A percentile compares a stretch with the other conserved stretches of the same genome.
Conservation (phyloP, 2,797 vertebrate genomes). For the Ctenopoma multispine region DNA sequence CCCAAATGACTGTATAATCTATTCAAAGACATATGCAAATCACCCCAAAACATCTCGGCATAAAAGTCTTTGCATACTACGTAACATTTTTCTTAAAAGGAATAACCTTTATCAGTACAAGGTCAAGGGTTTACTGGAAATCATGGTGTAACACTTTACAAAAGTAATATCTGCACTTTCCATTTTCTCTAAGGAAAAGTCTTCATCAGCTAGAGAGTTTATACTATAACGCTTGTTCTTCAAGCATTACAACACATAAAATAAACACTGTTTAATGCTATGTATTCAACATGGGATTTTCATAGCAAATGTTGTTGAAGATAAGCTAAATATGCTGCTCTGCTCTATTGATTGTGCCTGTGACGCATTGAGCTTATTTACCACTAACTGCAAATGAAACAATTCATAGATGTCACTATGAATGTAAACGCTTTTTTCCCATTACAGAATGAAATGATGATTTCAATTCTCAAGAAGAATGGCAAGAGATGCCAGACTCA, state of each 20-base stretch:
- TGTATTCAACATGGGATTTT: slow-evolving; percentile 39
- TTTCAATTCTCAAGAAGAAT: too few species aligned
- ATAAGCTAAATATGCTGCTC: slow-evolving; percentile 28
- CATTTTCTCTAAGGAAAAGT: slow-evolving; percentile 41
- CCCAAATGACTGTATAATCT: slow-evolving; percentile 45
- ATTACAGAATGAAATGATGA: too few species aligned
- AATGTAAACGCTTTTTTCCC: too few species aligned
- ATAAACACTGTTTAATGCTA: neutral
- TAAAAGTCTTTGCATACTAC: neutral
- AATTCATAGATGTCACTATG: neutral
- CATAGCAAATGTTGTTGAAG: slow-evolving; percentile 1
- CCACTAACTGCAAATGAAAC: slow-evolving; percentile 5
- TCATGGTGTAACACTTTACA: neutral
- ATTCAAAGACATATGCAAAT: slow-evolving; percentile 45
- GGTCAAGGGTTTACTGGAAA: neutral
- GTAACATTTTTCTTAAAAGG: neutral
- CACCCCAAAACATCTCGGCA: slow-evolving; percentile 17
- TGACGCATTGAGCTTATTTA: slow-evolving; percentile 25
- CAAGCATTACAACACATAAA: too few species aligned
- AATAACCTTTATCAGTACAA: slow-evolving; percentile 1
- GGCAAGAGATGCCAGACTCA: too few species aligned
- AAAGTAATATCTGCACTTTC: slow-evolving; percentile 37
- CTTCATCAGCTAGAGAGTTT: slow-evolving; percentile 36
- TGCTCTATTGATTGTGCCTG: slow-evolving; percentile 19
- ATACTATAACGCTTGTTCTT: neutral